A percentile compares a stretch with the other conserved stretches of the same genome.
Conservation (phyloP, 2,113 vertebrate species). For the Barnardius zonarius region DNA sequence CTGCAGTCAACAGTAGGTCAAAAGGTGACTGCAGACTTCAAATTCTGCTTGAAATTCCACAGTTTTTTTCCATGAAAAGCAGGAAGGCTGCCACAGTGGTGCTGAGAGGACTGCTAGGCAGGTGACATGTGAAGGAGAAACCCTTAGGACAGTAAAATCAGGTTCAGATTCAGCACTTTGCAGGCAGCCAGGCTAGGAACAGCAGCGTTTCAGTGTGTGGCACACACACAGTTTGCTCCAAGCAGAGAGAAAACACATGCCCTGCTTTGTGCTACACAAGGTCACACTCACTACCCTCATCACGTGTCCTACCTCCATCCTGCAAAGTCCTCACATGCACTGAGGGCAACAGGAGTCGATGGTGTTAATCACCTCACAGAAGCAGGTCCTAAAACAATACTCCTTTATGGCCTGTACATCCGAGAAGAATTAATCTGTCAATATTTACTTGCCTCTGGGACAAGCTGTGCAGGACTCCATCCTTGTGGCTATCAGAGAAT, state of each 20-base stretch:
- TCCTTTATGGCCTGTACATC: conserved; percentile 50
- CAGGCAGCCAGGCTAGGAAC: background rate
- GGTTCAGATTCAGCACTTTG: background rate
- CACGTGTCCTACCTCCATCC: background rate
- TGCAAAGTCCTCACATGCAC: background rate
- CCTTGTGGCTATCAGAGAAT: conserved; percentile 57
- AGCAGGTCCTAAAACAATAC: conserved; percentile 44
- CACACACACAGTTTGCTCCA: background rate
- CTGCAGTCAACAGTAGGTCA: fast-evolving
- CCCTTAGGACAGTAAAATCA: background rate
- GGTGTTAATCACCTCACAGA: conserved; percentile 34
- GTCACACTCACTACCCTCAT: background rate
- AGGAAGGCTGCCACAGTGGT: background rate
- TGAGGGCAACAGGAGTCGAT: background rate
- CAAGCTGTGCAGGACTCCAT: conserved; percentile 57
- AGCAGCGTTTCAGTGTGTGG: fast-evolving
- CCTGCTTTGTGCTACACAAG: background rate
- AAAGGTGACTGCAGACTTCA: background rate
- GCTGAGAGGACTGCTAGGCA: background rate
- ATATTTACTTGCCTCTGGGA: conserved; percentile 58
- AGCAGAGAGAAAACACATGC: background rate
- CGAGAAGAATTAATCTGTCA: conserved; percentile 58
- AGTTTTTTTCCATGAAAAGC: background rate
- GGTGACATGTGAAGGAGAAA: background rate
- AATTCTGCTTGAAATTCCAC: background rate